Base-by-base conservation (phyloP, 2,888 invertebrate species). In the Crematogaster levior region DNA sequence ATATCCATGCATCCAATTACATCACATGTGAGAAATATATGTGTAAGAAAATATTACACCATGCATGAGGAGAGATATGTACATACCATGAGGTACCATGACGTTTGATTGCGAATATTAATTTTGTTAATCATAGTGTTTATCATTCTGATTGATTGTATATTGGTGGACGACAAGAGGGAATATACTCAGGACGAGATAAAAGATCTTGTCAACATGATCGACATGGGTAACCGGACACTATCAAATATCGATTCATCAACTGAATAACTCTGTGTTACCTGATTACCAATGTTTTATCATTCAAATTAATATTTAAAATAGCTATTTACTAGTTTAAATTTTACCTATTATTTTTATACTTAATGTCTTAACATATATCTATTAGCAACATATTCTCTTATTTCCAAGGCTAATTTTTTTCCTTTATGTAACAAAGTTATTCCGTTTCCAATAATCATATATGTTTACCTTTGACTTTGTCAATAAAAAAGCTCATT, bases 121-220 rank as follows among this genome's bases (percentile, higher is more conserved):
- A 77, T 56, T 66, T 10, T 77, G 53, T 65, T 37, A 65, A 65
- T 21, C 18, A 56, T 75, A 30, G 12, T 65, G 40, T 65, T 30
- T 63, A 63, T 9, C 34, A 24, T 12, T 74, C 56, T 80, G 34
- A 43, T n/a, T 65, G 60, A 24, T 34, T 74, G 66, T 10, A 65
- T 40, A 58, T 15, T 27, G 7, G 96, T 97, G 72, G 99, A 99
- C 95, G 99, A 99, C 94, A 97, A 98, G 95, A 97, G 97, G 66
- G 98, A 98, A 92, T 98, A 98, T 91, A 97, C 97, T 70, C 97
- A 97, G 85, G 96, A 96, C 91, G 98, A 99, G 95, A 98, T 99
- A 86, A 96, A 97, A 86, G 97, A 98, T 90, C 95, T 99, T 5
- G 95, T 99, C 7, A 96, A 97, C 81, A 97, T 97, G 96, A 97